These are phyloP conservation scores for Volucella zonaria DNA, from an alignment of 2,888 invertebrate genomes.

Conservation along the genomic window DNA sequence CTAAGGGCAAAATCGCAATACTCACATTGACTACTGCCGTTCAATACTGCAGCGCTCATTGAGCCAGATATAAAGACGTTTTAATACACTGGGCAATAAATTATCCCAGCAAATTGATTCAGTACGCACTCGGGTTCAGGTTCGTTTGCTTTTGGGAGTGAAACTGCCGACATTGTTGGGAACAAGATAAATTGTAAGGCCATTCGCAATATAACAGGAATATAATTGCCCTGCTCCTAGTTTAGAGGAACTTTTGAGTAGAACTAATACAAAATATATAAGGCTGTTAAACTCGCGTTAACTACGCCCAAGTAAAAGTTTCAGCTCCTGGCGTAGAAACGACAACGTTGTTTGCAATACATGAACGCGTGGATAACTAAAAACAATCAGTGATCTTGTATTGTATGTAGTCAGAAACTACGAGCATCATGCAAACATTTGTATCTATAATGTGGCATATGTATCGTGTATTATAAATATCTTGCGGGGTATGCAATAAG, in stretches of 20 bases:
- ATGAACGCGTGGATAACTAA: slow-evolving; percentile 28
- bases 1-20: slow-evolving; percentile 66
- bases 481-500: too few relatives aligned
- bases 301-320: slow-evolving; percentile 62
- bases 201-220: slow-evolving; percentile 58
- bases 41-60: slow-evolving; percentile 41
- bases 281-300: slow-evolving; percentile 67
- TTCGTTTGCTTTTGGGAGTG: slow-evolving; percentile 58
- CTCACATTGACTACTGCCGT: slow-evolving; percentile 37
- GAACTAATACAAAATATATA: slow-evolving; percentile 30
- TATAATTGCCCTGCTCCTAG: slow-evolving; percentile 68
- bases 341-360: slow-evolving; percentile 27
- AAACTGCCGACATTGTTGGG: slow-evolving; percentile 69
- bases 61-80: slow-evolving; percentile 73
- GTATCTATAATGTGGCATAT: slow-evolving; percentile 7
- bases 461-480: neutral
- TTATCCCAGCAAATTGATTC: slow-evolving; percentile 72
- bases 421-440: neutral
- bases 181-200: slow-evolving; percentile 68
- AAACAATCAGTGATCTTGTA: slow-evolving; percentile 57
- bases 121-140: slow-evolving; percentile 54
- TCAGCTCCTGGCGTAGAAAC: slow-evolving; percentile 44
- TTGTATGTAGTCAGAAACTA: neutral
- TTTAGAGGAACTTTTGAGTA: slow-evolving; percentile 39
- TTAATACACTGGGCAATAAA: slow-evolving; percentile 73